A percentile compares a stretch with the other conserved stretches of the same genome.
Conservation (phyloP, 2,888 invertebrate genomes). For the Argyresthia albistria region DNA sequence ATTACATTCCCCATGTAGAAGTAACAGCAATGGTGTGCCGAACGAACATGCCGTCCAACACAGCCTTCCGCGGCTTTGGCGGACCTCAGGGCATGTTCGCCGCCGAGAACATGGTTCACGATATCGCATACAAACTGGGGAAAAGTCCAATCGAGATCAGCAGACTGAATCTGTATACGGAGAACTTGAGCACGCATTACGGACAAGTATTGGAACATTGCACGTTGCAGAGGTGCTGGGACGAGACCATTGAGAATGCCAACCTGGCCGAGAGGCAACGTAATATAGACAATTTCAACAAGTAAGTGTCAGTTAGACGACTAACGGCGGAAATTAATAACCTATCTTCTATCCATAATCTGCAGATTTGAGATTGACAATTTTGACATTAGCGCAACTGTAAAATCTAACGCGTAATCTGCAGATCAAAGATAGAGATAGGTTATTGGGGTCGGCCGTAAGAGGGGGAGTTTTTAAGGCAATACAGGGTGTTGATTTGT, state of each 20-base stretch:
- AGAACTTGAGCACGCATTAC: constrained; percentile 85
- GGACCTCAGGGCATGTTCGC: constrained; percentile 93
- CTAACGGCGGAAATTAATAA: too few relatives aligned
- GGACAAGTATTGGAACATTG: constrained; percentile 82
- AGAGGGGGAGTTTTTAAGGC: too few relatives aligned
- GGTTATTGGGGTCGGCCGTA: too few relatives aligned
- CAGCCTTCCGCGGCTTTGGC: constrained; percentile 94
- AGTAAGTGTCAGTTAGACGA: constrained; percentile 43
- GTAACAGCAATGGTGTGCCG: constrained; percentile 83
- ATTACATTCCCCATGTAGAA: constrained; percentile 81
- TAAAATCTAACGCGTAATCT: too few relatives aligned
- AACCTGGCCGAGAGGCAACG: constrained; percentile 72
- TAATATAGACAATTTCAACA: constrained; percentile 79
- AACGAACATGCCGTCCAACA: constrained; percentile 93
- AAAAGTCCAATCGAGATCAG: constrained; percentile 77
- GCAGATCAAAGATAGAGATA: too few relatives aligned
- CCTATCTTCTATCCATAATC: too few relatives aligned
- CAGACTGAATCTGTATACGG: constrained; percentile 83
- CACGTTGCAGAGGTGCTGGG: constrained; percentile 83
- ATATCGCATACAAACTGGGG: constrained; percentile 80
- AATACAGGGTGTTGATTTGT: too few relatives aligned
- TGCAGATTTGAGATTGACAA: too few relatives aligned
- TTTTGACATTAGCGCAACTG: too few relatives aligned
- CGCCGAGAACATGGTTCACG: constrained; percentile 83
- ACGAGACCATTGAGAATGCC: constrained; percentile 80